Base-by-base conservation (phyloP, 2,113 vertebrate genomes). In the Apeltes quadracus region DNA sequence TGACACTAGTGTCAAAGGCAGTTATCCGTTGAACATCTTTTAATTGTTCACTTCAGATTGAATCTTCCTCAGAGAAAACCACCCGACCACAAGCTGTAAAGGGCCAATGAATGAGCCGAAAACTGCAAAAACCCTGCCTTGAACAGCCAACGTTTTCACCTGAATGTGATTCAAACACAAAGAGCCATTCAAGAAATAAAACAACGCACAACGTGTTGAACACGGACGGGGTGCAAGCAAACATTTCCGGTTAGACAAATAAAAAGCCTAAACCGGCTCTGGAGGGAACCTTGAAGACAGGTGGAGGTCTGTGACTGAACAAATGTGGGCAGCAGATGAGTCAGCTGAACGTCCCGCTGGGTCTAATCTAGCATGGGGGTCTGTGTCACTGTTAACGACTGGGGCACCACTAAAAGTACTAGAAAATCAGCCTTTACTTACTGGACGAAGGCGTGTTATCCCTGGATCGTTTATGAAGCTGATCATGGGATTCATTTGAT, bases 271-370 rank as follows among this genome's bases (percentile, higher is more conserved):
- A 43, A 53, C 59, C n/a, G 51, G 32, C 34, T 44, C 6, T 3
- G n/a, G 29, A 1, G 20, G 23, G 9, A 58, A 74, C 25, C 32
- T 44, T 50, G 57, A 53, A 38, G 78, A 8, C 59, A 22, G 51
- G 65, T 51, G 12, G 59, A 29, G 20, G 43, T 59, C 23, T 4
- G 18, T 3, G 54, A 1, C 54, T 25, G 63, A 61, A 22, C 2
- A 34, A 59, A 11, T 50, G 38, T 2, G 54, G 65, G 66, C 72
- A 32, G 71, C 27, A 59, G 72, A 70, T 81, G 72, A 75, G 66
- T 75, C 72, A 76, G 72, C 78, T 50, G 48, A 46, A 43, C 29
- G 51, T 36, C 78, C 72, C 36, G 72, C 78, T 76, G 79, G 46
- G 68, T 61, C 62, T 25, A 29, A 23, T 27, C 3, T 9, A 36